Evolutionary conservation across 2,888 invertebrate genomes (phyloP), one percentile per base, ranked within the genome.

Genomic region (Andrena chrysosceles): DNA sequence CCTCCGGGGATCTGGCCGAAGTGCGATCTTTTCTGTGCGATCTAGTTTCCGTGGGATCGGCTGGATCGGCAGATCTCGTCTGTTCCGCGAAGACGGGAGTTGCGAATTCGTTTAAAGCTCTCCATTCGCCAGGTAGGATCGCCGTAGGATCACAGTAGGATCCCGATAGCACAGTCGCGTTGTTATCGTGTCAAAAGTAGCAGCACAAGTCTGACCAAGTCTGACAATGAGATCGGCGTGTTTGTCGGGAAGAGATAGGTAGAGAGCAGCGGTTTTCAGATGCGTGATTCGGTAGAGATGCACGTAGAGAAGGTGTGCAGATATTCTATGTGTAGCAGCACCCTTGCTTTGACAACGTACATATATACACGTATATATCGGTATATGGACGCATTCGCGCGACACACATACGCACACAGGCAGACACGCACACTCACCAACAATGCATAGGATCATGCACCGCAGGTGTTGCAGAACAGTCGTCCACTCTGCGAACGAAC

Each of bases 381-480:
- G 59, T 35, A 63, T 64, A 54, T n/a, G 54, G 20, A 54, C 54
- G 54, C 54, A 54, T 54, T 54, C 54, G 54, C 23, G 7, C 20
- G 20, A 76, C 68, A 54, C 52, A 20, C 73, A 1, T 49, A 31
- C 33, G 66, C 64, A 62, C 79, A 78, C 81, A 81, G 76, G 42
- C 56, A 23, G 76, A 72, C 81, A 89, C 86, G 75, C 66, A 85
- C 87, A 91, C 90, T 91, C 91, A 91, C 91, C 90, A 87, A 90
- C 90, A 91, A 91, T 91, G 89, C 90, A 90, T 89, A 84, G 86
- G 85, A 90, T 84, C 87, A 85, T 89, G 88, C 89, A 87, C 88
- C 89, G 89, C 90, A 89, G 87, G 89, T 91, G 90, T 90, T 89
- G 90, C 90, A 84, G 82, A 81, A 78, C 81, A 83, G 71, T 60